These are phyloP conservation scores for Rhodinocichla rosea DNA, from an alignment of 2,113 vertebrate genomes.

Conservation along the genomic window DNA sequence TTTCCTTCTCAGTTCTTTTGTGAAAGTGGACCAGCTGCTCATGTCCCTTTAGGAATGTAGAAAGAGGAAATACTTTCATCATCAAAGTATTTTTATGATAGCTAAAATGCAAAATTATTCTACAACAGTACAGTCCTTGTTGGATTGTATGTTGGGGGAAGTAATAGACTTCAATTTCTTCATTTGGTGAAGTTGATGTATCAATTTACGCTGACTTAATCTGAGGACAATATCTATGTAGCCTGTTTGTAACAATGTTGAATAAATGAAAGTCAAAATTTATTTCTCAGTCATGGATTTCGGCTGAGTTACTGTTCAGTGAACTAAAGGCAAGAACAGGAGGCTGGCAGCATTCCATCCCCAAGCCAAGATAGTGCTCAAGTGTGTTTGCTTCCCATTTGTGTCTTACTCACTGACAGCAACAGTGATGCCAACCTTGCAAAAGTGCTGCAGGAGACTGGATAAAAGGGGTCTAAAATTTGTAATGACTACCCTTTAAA, in stretches of 20 bases:
- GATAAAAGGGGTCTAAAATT: neutral
- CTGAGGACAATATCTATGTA: neutral
- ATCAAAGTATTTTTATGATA: neutral
- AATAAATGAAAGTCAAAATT: conserved; percentile 12
- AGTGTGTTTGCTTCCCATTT: neutral
- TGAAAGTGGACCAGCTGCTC: neutral
- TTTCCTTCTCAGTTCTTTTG: neutral
- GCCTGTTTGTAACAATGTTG: neutral
- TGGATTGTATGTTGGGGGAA: neutral
- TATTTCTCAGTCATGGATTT: neutral
- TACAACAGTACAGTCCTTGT: neutral
- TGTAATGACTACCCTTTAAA: neutral
- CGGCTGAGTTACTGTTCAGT: neutral
- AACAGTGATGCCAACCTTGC: neutral
- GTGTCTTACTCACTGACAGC: neutral
- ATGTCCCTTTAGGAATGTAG: neutral
- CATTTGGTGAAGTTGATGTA: neutral
- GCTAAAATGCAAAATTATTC: neutral
- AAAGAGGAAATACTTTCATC: neutral
- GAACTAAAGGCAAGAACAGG: neutral
- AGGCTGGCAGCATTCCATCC: neutral
- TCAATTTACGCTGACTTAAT: neutral
- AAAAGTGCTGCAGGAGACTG: neutral
- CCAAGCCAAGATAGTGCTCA: neutral
- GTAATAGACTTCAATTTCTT: neutral